Evolutionary conservation across 2,888 invertebrate species (phyloP).

Genomic region (Stenodema calcarata): DNA sequence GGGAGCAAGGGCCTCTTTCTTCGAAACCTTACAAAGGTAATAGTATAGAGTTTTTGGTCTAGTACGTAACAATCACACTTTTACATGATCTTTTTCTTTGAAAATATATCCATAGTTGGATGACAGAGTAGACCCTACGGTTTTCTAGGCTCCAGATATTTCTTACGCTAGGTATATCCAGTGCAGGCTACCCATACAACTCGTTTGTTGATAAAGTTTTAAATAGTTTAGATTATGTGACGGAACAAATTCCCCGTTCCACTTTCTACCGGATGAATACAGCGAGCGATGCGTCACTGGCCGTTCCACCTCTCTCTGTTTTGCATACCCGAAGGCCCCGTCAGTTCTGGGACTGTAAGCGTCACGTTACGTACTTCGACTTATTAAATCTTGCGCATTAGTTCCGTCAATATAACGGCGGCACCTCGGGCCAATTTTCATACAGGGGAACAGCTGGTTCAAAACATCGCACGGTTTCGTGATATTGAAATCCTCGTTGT

Average conservation of each 20-base stretch:
- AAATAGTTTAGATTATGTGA: not conserved
- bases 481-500: too few species aligned
- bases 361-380: not conserved
- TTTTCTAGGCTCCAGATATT: too few species aligned
- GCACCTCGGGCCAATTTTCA: too few species aligned
- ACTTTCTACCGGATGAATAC: conserved; percentile 7
- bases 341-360: not conserved
- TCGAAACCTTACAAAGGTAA: conserved; percentile 44
- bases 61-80: too few species aligned
- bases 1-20: conserved; percentile 34
- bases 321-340: not conserved
- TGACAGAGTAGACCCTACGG: too few species aligned
- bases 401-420: not conserved
- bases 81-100: too few species aligned
- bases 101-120: too few species aligned
- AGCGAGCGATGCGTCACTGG: not conserved
- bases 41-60: too few species aligned
- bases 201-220: not conserved
- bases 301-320: not conserved
- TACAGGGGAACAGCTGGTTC: too few species aligned
- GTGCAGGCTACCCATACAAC: too few species aligned
- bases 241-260: not conserved
- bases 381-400: not conserved
- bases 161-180: too few species aligned
- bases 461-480: too few species aligned